Evolutionary conservation across 2,888 invertebrate genomes (phyloP).

Genomic region (Nemotelus nigrinus): DNA sequence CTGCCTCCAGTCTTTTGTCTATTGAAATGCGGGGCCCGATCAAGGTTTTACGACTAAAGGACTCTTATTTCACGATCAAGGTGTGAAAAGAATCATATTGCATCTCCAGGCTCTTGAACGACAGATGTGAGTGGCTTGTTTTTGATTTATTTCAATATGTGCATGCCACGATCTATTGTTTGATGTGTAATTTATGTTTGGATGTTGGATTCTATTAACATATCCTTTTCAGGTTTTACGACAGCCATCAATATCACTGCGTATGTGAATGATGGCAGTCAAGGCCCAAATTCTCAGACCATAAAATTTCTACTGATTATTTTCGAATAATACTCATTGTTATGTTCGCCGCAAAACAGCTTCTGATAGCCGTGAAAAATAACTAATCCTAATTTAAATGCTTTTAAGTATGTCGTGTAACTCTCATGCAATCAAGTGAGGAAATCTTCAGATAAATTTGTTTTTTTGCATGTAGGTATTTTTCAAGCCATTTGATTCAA

Average conservation of each 20-base stretch:
- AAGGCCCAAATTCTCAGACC: slow-evolving; percentile 23
- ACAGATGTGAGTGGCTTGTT: slow-evolving; percentile 31
- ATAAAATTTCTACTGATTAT: slow-evolving; percentile 23
- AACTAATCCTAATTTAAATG: slow-evolving; percentile 8
- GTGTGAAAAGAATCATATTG: slow-evolving; percentile 35
- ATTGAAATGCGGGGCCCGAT: slow-evolving; percentile 37
- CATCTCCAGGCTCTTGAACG: slow-evolving; percentile 1
- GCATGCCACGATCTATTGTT: slow-evolving; percentile 26
- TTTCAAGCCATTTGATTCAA: no score
- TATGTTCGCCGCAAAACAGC: slow-evolving; percentile 14
- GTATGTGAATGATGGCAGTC: not conserved
- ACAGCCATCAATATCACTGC: not conserved
- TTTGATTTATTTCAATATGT: slow-evolving; percentile 36
- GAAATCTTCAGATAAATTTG: no score
- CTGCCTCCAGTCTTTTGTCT: slow-evolving; percentile 19
- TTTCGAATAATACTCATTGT: slow-evolving; percentile 13
- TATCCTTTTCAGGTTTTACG: not conserved
- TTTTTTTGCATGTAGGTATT: no score
- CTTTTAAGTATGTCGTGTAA: no score
- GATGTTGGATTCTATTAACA: slow-evolving; percentile 26
- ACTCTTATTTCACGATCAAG: slow-evolving; percentile 27
- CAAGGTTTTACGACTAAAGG: slow-evolving; percentile 37
- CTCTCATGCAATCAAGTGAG: no score
- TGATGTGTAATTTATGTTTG: slow-evolving; percentile 15
- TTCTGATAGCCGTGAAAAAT: slow-evolving; percentile 41